Evolutionary conservation across 2,888 invertebrate genomes (phyloP), one percentile per base, ranked within the genome.

Genomic region (Hydroisotoma schaefferi): DNA sequence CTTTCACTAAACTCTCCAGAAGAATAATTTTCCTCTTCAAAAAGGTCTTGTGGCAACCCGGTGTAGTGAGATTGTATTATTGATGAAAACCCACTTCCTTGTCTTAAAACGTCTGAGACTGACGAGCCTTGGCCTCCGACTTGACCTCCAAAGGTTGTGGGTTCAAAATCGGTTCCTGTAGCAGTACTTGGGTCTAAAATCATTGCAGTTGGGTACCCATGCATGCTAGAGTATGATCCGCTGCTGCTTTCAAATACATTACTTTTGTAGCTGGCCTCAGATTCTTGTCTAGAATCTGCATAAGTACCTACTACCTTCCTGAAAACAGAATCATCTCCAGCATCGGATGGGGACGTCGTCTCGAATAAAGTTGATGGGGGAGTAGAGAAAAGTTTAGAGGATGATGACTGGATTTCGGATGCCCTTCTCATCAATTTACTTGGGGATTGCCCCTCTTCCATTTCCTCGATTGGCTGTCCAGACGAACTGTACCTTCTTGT

Each of bases 1-100:
- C 63, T 63, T 47, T 66, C 66, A 38, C 60, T 64, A 43, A 69
- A 69, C 27, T 69, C 69, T 46, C 64, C 67, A 23, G 67, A 67
- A 20, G 65, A 63, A 52, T 63, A 65, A 4, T 63, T 55, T 52
- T 63, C 65, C 23, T 68, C 66, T 5, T 52, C 37, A 8, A 28
- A 18, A 8, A 59, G 15, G 22, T 67, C 63, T 28, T 62, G 59
- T 25, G 55, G 28, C n/a, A 54, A n/a, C 44, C 47, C n/a, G 23
- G 29, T 1, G 47, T 38, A 38, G n/a, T n/a, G n/a, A n/a, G n/a
- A n/a, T n/a, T n/a, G n/a, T n/a, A n/a, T n/a, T n/a, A n/a, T n/a
- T n/a, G n/a, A n/a, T n/a, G n/a, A n/a, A n/a, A n/a, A n/a, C n/a
- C n/a, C n/a, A n/a, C n/a, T n/a, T n/a, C n/a, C n/a, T n/a, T n/a